Evolutionary conservation across 1,140 invertebrate genomes (phyloP).

Genomic region (Scylla paramamosain): DNA sequence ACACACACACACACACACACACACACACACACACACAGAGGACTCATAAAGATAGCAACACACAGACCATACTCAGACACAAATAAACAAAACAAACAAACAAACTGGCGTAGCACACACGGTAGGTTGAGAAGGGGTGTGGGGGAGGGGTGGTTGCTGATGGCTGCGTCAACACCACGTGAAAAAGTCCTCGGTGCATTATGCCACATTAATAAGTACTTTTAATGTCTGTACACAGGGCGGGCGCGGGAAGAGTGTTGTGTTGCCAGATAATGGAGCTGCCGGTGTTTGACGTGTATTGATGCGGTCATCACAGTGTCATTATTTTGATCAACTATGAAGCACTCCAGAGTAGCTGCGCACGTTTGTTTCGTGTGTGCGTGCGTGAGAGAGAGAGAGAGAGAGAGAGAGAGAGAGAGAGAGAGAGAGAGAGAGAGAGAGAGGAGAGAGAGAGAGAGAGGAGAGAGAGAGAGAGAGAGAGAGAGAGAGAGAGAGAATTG

Average conservation of each 20-base stretch:
- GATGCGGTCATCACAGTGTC: background rate
- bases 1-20: background rate
- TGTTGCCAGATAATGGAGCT: conserved; percentile 12
- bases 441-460: conserved; percentile 7
- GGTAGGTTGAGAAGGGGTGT: background rate
- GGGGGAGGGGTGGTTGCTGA: background rate
- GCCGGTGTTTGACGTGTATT: background rate
- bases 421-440: conserved; percentile 14
- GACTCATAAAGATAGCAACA: background rate
- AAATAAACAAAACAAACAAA: conserved; percentile 28
- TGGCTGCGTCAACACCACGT: conserved; percentile 8
- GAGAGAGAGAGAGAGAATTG: conserved; percentile 25
- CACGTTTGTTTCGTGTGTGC: background rate
- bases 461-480: conserved; percentile 18
- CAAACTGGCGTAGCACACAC: background rate
- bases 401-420: background rate
- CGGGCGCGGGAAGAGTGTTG: background rate
- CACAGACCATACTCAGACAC: background rate
- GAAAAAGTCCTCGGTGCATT: background rate
- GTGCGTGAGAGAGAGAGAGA: background rate
- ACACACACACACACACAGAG: conserved; percentile 37
- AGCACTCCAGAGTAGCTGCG: background rate
- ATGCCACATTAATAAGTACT: conserved; percentile 23
- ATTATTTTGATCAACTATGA: conserved; percentile 24
- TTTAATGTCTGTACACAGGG: conserved; percentile 13